Conservation (phyloP, 2,888 invertebrate genomes). For the Acanthococcus lagerstroemiae region DNA sequence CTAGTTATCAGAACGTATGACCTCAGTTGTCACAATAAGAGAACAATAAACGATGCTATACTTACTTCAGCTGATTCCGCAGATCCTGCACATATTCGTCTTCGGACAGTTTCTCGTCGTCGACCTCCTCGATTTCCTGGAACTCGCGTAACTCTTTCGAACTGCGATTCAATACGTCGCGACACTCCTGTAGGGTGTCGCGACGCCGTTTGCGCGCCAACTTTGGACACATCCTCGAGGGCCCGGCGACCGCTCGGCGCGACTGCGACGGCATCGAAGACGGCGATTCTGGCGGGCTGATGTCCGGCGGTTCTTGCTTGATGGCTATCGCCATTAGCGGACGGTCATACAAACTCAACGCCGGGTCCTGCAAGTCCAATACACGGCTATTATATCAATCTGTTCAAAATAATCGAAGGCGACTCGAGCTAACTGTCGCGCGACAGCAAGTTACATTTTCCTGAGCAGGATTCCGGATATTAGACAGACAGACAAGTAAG, state of each 20-base stretch:
- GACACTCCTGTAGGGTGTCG: slow-evolving; percentile 17
- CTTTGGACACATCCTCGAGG: slow-evolving; percentile 10
- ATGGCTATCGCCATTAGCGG: slow-evolving; percentile 14
- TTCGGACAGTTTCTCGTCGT: slow-evolving; percentile 19
- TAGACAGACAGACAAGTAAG: too few relatives aligned
- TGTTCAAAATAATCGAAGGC: too few relatives aligned
- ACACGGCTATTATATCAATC: too few relatives aligned
- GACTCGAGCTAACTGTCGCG: too few relatives aligned
- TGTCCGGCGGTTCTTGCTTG: slow-evolving; percentile 15
- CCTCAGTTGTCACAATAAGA: too few relatives aligned
- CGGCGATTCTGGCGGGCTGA: slow-evolving; percentile 14
- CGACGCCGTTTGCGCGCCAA: slow-evolving; percentile 8
- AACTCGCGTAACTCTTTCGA: slow-evolving; percentile 14
- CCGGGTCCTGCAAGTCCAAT: slow-evolving; percentile 6
- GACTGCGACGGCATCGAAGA: background rate
- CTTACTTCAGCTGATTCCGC: slow-evolving; percentile 14
- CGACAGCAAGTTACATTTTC: too few relatives aligned
- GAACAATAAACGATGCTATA: too few relatives aligned
- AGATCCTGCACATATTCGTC: slow-evolving; percentile 23
- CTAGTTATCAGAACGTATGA: too few relatives aligned
- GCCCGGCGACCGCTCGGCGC: background rate
- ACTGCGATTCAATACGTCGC: slow-evolving; percentile 5
- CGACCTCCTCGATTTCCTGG: slow-evolving; percentile 6
- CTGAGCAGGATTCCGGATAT: too few relatives aligned
- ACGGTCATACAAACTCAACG: background rate